Base-by-base conservation (phyloP, 2,888 invertebrate species). In the Agrochola macilenta region DNA sequence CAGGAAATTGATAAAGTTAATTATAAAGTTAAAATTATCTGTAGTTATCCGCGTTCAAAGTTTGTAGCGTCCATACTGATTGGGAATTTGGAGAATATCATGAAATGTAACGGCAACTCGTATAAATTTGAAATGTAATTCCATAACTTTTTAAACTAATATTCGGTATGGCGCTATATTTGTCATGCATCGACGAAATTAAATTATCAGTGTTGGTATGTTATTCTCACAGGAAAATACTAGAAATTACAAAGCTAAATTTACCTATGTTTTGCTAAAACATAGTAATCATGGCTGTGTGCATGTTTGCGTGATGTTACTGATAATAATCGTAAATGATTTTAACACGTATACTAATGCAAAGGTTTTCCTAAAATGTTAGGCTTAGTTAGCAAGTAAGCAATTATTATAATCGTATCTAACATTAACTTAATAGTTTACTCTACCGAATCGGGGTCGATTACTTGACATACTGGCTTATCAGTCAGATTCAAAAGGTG, bases 21-120 rank as follows among this genome's bases (percentile, higher is more conserved):
- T 80, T 76, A 81, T 43, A 61, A 76, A 80, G 76, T 82, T 76
- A 43, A 70, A 77, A 69, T 81, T 71, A 70, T 77, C 63, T 68
- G 66, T 58, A 66, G 35, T 82, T 76, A 81, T 49, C 60, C 57
- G 35, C 14, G 26, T 52, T 77, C 52, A 43, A 68, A 81, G 61
- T 81, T 82, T 43, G 57, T 58, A 43, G 69, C 80, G 39, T 76
- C 52, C 69, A 30, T 54, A 46, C 79, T 60, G 58, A 60, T 76
- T 69, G 49, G 71, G 52, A 61, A 81, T 82, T 70, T 68, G 11
- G 8, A 39, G 60, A 70, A 43, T 61, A 69, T 75, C 52, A 30
- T 58, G 23, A 65, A 75, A 69, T 46, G 4, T 66, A 66, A 74
- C 35, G 4, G 58, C 8, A 76, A 76, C 9, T 57, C 26, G 35